Percentiles rank a stretch among this genome's conserved stretches.
These are phyloP conservation scores for Octonoba sinensis DNA, from an alignment of 2,888 invertebrate genomes.

Conservation along the genomic window DNA sequence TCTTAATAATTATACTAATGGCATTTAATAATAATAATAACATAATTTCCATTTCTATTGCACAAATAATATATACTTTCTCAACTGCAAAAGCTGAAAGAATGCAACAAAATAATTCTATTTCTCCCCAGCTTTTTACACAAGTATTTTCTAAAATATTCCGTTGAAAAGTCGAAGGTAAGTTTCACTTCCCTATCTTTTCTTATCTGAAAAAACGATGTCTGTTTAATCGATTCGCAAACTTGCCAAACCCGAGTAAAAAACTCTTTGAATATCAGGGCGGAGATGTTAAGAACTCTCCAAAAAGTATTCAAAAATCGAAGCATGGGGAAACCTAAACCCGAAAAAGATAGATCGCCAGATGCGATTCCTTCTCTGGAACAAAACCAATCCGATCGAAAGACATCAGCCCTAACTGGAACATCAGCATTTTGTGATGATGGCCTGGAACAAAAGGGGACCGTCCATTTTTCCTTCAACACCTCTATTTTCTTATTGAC, in stretches of 20 bases:
- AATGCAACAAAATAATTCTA: no score
- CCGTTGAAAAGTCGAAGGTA: no score
- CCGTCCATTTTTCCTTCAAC: conserved; percentile 40
- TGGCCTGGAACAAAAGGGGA: conserved; percentile 54
- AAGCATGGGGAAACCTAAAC: conserved; percentile 43
- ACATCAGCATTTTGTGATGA: conserved; percentile 55
- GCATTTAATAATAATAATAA: no score
- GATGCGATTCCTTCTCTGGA: conserved; percentile 46
- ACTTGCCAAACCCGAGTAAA: neutral
- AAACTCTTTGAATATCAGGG: conserved; percentile 7
- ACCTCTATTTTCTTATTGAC: conserved; percentile 48
- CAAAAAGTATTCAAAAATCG: conserved; percentile 57
- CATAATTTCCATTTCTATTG: no score
- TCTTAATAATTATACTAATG: no score
- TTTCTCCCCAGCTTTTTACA: no score
- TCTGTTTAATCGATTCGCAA: conserved; percentile 14
- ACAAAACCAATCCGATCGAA: conserved; percentile 55
- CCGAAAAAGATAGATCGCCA: conserved; percentile 54
- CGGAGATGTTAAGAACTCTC: conserved; percentile 14
- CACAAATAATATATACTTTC: no score
- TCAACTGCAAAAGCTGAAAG: no score
- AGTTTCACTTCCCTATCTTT: no score
- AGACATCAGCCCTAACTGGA: conserved; percentile 49
- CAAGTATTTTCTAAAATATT: no score
- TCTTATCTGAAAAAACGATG: no score